Conservation (phyloP, 2,888 invertebrate genomes). For the Sepioteuthis lessoniana region DNA sequence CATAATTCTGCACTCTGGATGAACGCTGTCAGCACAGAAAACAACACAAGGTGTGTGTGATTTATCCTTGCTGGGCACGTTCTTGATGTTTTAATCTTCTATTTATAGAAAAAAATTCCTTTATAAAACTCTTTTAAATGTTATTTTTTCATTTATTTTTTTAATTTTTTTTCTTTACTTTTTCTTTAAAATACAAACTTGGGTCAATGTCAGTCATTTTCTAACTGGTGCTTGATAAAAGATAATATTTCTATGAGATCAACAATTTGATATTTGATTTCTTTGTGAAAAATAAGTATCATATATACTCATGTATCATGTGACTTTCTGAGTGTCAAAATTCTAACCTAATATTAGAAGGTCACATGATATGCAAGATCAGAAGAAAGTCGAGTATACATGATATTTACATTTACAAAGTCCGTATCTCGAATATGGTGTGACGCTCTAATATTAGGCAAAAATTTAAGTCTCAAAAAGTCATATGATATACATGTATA, state of each 20-base stretch:
- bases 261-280: no score
- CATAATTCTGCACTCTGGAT: conserved; percentile 47
- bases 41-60: conserved; percentile 46
- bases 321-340: no score
- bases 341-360: no score
- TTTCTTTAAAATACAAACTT: conserved; percentile 33
- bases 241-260: background rate
- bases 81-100: conserved; percentile 23
- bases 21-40: conserved; percentile 48
- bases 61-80: conserved; percentile 44
- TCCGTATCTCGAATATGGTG: no score
- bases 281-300: no score
- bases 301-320: no score
- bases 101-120: conserved; percentile 35
- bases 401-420: no score
- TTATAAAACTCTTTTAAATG: background rate
- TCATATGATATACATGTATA: no score
- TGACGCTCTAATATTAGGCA: no score
- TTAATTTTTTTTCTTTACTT: background rate
- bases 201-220: background rate
- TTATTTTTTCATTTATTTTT: background rate
- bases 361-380: no score
- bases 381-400: no score
- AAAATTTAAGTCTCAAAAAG: no score
- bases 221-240: background rate